phyloP scores from a whole-genome alignment of 2,797 vertebrate species.

The Arrhamphus sclerolepis region DNA sequence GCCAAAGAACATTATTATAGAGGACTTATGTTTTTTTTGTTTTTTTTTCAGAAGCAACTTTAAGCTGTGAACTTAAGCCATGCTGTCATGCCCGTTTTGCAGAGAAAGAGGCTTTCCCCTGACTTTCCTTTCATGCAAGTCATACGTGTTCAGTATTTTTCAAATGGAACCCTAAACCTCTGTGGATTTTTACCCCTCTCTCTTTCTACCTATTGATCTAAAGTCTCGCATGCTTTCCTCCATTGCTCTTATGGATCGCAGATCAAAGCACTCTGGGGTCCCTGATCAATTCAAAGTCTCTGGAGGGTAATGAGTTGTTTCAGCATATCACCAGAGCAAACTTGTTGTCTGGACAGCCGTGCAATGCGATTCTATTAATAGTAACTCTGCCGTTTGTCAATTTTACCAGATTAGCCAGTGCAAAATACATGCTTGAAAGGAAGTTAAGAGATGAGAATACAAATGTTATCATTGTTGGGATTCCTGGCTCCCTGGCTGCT shows the following conservation, averaged over 20 bases:
- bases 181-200: slow-evolving; percentile 12
- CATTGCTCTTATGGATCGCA: slow-evolving; percentile 39
- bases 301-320: slow-evolving; percentile 36
- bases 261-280: slow-evolving; percentile 52
- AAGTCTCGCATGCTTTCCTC: slow-evolving; percentile 10
- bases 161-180: not conserved
- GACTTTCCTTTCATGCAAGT: too few relatives aligned
- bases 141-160: too few relatives aligned
- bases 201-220: slow-evolving; percentile 7
- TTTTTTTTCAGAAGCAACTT: too few relatives aligned
- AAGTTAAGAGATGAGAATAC: too few relatives aligned
- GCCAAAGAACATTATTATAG: too few relatives aligned
- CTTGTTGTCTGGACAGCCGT: not conserved
- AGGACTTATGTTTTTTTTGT: too few relatives aligned
- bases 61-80: too few relatives aligned
- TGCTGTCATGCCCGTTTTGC: too few relatives aligned
- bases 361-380: slow-evolving; percentile 54
- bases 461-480: too few relatives aligned
- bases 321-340: slow-evolving; percentile 19
- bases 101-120: too few relatives aligned
- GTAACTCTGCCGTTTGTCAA: slow-evolving; percentile 42
- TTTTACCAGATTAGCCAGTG: slow-evolving; percentile 38
- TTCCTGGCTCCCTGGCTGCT: too few relatives aligned
- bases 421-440: slow-evolving; percentile 53
- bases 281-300: slow-evolving; percentile 47